Base-by-base conservation (phyloP, 2,797 vertebrate genomes). In the Allobates femoralis region DNA sequence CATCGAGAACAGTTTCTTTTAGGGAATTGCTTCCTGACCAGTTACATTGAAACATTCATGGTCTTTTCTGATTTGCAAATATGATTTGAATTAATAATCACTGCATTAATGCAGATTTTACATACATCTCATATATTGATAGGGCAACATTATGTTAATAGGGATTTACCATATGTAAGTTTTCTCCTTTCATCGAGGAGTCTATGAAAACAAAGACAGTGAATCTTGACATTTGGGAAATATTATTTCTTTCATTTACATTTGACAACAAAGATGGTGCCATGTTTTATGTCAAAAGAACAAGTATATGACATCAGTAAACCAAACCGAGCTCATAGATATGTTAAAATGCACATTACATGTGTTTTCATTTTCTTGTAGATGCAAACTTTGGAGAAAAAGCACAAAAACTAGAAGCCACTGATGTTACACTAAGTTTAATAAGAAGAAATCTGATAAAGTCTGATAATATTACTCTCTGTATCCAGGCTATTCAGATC, bases 321-420 rank as follows among this genome's bases (percentile, higher is more conserved):
- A 19, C 66, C 34, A 37, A 23, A 12, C 11, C 3, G 10, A 37
- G 32, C 32, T 69, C 18, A 69, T 18, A 34, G 16, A 69, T 67
- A 21, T 71, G 41, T 41, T 12, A 66, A n/a, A 21, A 41, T 71
- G 18, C 37, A 6, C 6, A 6, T 41, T 41, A 50, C 26, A 14
- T 46, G 26, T 26, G 15, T 69, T 60, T 58, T 32, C 23, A 14
- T 83, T 91, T 56, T 80, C 75, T 91, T 85, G 67, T 89, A 99
- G 98, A 98, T 89, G 93, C 89, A 64, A 93, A 91, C 28, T 97
- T 99, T 87, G 98, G 97, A 34, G 56, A 94, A 90, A 99, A 98
- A 90, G 97, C 95, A 0, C 94, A 97, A 88, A 94, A 96, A 2
- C 89, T 94, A 50, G 96, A 95, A 83, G 97, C 95, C 0, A 95